Conservation (phyloP, 2,113 vertebrate genomes). For the Phaetusa simplex region DNA sequence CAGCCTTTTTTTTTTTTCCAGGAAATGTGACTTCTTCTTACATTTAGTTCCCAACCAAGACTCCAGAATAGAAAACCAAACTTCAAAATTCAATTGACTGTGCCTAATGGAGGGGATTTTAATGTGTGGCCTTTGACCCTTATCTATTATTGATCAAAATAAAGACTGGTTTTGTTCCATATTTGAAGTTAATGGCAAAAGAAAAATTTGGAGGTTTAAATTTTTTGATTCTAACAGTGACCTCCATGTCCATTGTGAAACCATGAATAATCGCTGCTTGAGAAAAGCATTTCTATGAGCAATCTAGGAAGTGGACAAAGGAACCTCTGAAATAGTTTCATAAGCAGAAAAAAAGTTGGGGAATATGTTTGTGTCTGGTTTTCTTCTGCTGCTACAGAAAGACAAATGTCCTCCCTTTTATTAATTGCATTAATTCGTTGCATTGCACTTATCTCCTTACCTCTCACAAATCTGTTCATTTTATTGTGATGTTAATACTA, state of each 20-base stretch:
- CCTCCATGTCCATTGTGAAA: slow-evolving; percentile 38
- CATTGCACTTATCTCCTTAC: not conserved
- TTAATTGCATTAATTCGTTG: not conserved
- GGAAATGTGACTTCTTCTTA: slow-evolving; percentile 54
- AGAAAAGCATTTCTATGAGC: slow-evolving; percentile 28
- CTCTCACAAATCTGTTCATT: not conserved
- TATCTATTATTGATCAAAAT: slow-evolving; percentile 55
- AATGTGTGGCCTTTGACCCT: slow-evolving; percentile 53
- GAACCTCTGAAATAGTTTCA: not conserved
- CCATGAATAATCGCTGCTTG: slow-evolving; percentile 47
- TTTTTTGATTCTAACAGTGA: slow-evolving; percentile 23
- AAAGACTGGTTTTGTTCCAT: slow-evolving; percentile 60
- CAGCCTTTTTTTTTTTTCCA: not conserved
- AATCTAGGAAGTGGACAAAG: slow-evolving; percentile 47
- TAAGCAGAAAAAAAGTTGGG: not conserved
- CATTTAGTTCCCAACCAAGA: slow-evolving; percentile 44
- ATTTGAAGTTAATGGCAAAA: slow-evolving; percentile 47
- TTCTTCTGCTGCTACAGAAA: not conserved
- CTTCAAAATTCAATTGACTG: slow-evolving; percentile 58
- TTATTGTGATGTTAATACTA: not conserved
- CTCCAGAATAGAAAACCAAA: slow-evolving; percentile 26
- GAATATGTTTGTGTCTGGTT: not conserved
- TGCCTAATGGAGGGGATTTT: slow-evolving; percentile 66
- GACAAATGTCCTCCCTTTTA: not conserved
- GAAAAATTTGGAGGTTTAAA: slow-evolving; percentile 24